phyloP scores from a whole-genome alignment of 2,113 vertebrate genomes.

The Callorhinus ursinus region DNA sequence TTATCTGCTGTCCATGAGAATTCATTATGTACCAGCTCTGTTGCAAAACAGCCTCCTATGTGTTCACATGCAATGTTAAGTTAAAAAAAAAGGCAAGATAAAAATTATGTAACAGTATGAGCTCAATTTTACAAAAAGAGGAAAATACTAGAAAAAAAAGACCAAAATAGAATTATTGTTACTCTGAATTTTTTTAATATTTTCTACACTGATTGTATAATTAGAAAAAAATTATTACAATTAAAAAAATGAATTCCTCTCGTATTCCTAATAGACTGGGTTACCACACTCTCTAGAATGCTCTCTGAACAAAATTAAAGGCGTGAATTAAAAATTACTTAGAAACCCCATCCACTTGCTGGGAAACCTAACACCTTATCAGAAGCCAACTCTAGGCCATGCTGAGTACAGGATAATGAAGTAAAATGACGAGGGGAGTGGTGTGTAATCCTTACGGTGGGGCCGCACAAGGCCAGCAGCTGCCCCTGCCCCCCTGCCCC shows the following conservation, averaged over 20 bases:
- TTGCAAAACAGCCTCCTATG: neutral
- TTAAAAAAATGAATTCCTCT: neutral
- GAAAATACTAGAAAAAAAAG: neutral
- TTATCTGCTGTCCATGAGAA: accelerated
- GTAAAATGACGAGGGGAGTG: neutral
- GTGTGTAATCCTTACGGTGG: neutral
- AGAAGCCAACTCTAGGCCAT: neutral
- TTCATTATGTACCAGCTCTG: accelerated
- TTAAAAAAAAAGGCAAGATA: neutral
- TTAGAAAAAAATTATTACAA: neutral
- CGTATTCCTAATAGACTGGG: neutral
- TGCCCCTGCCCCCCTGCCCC: neutral
- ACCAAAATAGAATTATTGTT: neutral
- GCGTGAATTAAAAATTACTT: neutral
- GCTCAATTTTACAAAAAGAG: neutral
- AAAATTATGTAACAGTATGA: neutral
- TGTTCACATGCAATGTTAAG: accelerated
- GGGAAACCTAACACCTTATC: neutral
- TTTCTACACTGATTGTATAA: neutral
- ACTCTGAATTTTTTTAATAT: neutral
- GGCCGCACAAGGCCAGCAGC: neutral
- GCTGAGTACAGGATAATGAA: neutral
- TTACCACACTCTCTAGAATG: neutral
- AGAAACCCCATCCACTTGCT: neutral
- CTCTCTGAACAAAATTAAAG: neutral